Base-by-base conservation (phyloP, 2,113 vertebrate species). In the Rissa tridactyla region DNA sequence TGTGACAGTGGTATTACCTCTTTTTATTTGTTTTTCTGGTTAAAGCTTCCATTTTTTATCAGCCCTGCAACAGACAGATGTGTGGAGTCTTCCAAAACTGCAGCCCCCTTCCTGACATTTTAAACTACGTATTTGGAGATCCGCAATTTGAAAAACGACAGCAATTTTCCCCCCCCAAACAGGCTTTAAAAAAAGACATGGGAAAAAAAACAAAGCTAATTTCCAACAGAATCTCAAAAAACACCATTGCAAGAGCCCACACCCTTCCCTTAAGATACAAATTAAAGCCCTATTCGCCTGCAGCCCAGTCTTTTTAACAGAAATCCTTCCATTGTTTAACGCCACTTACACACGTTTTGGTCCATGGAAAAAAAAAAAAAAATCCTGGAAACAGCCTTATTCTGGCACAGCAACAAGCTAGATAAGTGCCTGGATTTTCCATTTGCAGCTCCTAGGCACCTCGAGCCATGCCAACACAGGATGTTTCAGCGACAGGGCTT, bases 291-390 rank as follows among this genome's bases (percentile, higher is more conserved):
- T 70, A 26, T 42, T 87, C 0, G 1, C 72, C n/a, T 5, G 1
- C 60, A 80, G 25, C 34, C 71, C 73, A 13, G 22, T 14, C 58
- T 36, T 46, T 88, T 51, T 64, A 91, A 83, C 38, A 91, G 79
- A 90, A 95, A 86, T 70, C 75, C 83, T 97, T 94, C 84, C 79
- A 95, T 97, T 97, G 96, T 97, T 94, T 88, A 78, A 92, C 90
- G 66, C 20, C 84, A 85, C 60, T 93, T 60, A 54, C 68, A 92
- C 76, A 44, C 73, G 60, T 87, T 94, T 94, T 92, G 70, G 86
- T 75, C 87, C 61, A 54, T 2, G 25, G 44, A 3, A 32, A 16
- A 47, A 29, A 52, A 49, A 70, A 5, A 7, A 78, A 34, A 32
- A 88, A 62, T 55, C 62, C 78, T 6, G 82, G 89, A 79, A 95